Percentiles rank a stretch among this genome's conserved stretches.
Evolutionary conservation across 2,113 vertebrate genomes (phyloP).

Genomic region (Cebus imitator): DNA sequence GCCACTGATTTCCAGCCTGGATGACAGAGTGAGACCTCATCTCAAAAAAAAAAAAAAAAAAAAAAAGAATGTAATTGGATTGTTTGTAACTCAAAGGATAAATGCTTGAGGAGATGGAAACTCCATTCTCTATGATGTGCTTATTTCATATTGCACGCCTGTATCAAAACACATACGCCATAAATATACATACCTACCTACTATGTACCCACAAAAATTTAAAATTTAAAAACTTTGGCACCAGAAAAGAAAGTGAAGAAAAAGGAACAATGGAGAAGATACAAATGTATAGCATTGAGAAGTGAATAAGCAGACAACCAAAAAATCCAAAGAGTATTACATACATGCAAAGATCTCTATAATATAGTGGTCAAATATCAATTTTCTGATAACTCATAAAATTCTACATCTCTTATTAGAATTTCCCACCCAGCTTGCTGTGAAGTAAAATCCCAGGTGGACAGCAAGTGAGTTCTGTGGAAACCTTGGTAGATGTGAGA

Average conservation of each 20-base stretch:
- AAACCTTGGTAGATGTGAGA: background rate
- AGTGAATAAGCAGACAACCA: background rate
- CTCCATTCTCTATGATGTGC: no score
- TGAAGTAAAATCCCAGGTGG: background rate
- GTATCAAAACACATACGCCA: no score
- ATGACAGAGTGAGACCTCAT: no score
- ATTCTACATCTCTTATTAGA: background rate
- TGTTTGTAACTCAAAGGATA: no score
- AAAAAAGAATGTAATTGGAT: no score
- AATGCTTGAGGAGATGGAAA: no score
- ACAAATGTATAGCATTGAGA: background rate
- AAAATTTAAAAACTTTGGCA: background rate
- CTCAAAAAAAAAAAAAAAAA: no score
- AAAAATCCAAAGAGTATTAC: background rate
- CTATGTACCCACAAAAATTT: no score
- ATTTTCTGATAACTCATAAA: background rate
- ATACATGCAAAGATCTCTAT: no score
- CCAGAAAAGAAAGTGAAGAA: background rate
- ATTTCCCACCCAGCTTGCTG: background rate
- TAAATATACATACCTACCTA: no score
- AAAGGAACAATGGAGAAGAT: background rate
- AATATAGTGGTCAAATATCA: background rate
- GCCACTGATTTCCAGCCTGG: no score
- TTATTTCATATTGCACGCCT: no score
- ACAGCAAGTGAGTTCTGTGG: background rate